Evolutionary conservation across 2,888 invertebrate genomes (phyloP), one percentile per base, ranked within the genome.

Genomic region (Teleogryllus oceanicus): DNA sequence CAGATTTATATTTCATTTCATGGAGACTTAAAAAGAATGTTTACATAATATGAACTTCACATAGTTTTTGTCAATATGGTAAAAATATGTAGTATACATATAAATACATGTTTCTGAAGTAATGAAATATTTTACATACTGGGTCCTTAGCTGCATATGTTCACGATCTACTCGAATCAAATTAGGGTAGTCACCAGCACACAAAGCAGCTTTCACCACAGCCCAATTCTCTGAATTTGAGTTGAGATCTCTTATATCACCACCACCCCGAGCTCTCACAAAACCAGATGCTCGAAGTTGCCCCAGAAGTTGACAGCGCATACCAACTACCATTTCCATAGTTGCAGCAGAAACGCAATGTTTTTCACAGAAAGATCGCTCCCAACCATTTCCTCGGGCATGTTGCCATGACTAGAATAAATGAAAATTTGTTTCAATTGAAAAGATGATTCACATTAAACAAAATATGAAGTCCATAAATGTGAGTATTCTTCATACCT

Each of bases 121-220:
- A 76, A 20, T n/a, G 4, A 76, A 76, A 75, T 18, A 24, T 49
- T 13, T 11, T 76, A 86, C 89, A 86, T 89, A 92, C 84, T 92
- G 91, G 11, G 93, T 92, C 21, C 92, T 88, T 16, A 95, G 85
- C 2, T 90, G 89, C 18, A 88, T 86, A 49, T 90, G 89, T 37
- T 91, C 90, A 18, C 92, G 87, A 85, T 94, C 93, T 1, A 94
- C 91, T 24, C 92, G 89, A 21, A 94, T 94, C 76, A 98, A 87
- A 84, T 96, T 95, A 0, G 99, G 98, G 87, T 98, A 98, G 81
- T 95, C 89, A 0, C 98, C 98, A 5, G 95, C 94, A 49, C 93
- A 92, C 51, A 98, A 88, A 2, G 96, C 95, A 0, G 95, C 94
- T 85, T 98, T 98, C 0, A 99, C 93, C 80, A 98, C 92, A 16